These are phyloP conservation scores for Telmatochromis brichardi DNA, from an alignment of 2,113 vertebrate genomes.

Conservation along the genomic window DNA sequence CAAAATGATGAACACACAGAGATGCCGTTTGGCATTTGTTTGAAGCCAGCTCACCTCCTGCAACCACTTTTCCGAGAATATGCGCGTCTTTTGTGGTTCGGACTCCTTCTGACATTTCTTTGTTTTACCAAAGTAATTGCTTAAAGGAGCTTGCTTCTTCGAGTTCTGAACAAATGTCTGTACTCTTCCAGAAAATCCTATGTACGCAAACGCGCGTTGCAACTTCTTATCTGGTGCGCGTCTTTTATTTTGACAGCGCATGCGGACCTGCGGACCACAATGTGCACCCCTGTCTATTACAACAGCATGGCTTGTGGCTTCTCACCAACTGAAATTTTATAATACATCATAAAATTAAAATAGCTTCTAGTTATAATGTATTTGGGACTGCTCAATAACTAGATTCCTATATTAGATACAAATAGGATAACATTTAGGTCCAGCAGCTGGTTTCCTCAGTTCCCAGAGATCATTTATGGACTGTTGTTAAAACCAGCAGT, in stretches of 20 bases:
- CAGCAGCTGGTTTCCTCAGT: not conserved
- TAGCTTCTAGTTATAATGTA: not conserved
- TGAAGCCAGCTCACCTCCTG: not conserved
- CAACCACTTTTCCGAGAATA: not conserved
- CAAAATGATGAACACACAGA: not conserved
- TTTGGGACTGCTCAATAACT: not conserved
- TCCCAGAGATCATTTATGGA: not conserved
- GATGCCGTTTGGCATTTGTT: not conserved
- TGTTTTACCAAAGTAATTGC: not conserved
- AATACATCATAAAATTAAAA: not conserved
- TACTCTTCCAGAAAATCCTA: not conserved
- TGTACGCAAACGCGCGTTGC: not conserved
- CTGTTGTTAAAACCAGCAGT: not conserved
- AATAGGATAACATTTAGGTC: not conserved
- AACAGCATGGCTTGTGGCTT: not conserved
- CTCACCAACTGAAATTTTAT: not conserved
- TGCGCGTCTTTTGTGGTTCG: not conserved
- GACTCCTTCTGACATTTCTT: not conserved
- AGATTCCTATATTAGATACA: not conserved
- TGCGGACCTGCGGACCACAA: not conserved
- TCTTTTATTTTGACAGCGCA: not conserved
- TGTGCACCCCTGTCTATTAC: not conserved
- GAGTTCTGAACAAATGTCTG: not conserved
- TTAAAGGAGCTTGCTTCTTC: not conserved
- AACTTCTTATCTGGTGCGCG: not conserved